These are phyloP conservation scores for Cyanoramphus novaezelandiae DNA, from an alignment of 2,113 vertebrate species.

Conservation along the genomic window DNA sequence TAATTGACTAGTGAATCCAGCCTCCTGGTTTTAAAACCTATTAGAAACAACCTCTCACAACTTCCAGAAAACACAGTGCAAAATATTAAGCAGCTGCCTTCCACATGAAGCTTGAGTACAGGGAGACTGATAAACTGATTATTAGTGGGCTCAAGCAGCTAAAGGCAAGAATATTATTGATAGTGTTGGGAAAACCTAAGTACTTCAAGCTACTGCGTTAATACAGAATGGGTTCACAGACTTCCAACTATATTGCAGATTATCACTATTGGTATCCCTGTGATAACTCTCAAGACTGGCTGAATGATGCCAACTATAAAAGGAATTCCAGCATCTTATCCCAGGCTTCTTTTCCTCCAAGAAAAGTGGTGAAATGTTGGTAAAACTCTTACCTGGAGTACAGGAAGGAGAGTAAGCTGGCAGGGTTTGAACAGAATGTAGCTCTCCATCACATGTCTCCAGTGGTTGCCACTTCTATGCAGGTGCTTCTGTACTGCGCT, in stretches of 20 bases:
- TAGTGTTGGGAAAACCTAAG: neutral
- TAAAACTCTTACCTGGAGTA: neutral
- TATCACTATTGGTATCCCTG: neutral
- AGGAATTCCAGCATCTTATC: neutral
- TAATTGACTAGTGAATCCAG: neutral
- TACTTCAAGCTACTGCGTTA: neutral
- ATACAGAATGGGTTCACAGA: neutral
- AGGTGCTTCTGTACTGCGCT: neutral
- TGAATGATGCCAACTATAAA: neutral
- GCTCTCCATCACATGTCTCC: neutral
- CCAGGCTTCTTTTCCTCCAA: neutral
- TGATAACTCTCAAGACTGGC: neutral
- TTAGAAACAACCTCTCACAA: neutral
- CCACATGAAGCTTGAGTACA: neutral
- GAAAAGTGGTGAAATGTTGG: neutral
- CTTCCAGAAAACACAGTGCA: neutral
- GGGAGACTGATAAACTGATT: neutral
- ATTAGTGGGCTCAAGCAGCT: neutral
- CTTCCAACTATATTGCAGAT: neutral
- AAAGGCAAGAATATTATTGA: neutral
- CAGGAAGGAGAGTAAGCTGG: neutral
- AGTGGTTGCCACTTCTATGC: accelerated
- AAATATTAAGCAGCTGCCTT: neutral
- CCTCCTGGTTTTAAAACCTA: neutral
- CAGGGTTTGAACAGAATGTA: neutral